A percentile compares a stretch with the other conserved stretches of the same genome.
Evolutionary conservation across 92 coral and sea anemone genomes (phyloP).

Genomic region (Phenganax marumi): DNA sequence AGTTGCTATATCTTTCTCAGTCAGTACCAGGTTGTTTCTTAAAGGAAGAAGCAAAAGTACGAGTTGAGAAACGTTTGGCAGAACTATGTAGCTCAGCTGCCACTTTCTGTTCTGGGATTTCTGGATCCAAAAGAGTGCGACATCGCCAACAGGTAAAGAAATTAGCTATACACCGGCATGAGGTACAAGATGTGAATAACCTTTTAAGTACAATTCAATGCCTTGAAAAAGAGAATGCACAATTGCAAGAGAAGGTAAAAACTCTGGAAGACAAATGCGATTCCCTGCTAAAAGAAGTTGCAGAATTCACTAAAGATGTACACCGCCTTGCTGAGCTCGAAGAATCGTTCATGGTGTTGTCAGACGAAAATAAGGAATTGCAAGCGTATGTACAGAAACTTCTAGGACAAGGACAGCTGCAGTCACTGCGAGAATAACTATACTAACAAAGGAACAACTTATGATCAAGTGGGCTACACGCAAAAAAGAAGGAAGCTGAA

Average conservation of each 20-base stretch:
- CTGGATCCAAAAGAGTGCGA: background rate
- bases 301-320: background rate
- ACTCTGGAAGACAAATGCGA: background rate
- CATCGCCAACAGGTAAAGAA: background rate
- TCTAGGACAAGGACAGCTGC: slow-evolving; percentile 15
- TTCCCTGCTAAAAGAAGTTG: background rate
- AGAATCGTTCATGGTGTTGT: too few species aligned
- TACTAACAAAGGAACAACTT: background rate
- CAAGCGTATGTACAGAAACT: background rate
- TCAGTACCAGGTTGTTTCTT: background rate
- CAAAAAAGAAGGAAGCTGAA: slow-evolving; percentile 16
- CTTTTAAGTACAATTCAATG: background rate
- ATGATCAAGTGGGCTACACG: slow-evolving; percentile 2
- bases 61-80: background rate
- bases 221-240: background rate
- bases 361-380: background rate
- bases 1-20: background rate
- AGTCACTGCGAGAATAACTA: slow-evolving; percentile 21
- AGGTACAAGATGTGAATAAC: background rate
- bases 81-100: slow-evolving; percentile 4
- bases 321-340: too few species aligned
- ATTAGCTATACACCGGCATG: slow-evolving; percentile 2
- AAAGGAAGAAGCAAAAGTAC: background rate
- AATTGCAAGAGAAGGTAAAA: background rate
- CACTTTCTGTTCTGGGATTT: slow-evolving; percentile 1